Evolutionary conservation across 2,797 vertebrate species (phyloP).

Genomic region (Lindbergichthys nudifrons): DNA sequence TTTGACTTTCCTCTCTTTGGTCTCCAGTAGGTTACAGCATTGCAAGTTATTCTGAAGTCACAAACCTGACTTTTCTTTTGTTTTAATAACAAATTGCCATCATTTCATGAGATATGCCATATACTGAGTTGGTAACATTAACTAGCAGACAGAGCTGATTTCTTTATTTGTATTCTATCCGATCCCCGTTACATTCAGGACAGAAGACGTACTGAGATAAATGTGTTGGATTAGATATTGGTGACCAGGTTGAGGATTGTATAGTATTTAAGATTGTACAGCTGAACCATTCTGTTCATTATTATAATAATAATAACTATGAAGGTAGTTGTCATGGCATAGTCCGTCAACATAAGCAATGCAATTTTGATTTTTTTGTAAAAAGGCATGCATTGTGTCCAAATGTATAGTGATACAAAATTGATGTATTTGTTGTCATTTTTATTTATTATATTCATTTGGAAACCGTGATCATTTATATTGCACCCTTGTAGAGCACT

Average conservation of each 20-base stretch:
- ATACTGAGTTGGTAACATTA: neutral
- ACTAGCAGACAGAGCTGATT: slow-evolving; percentile 11
- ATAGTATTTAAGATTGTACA: slow-evolving; percentile 69
- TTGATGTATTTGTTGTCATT: slow-evolving; percentile 69
- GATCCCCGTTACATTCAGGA: slow-evolving; percentile 5
- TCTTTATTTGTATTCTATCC: neutral
- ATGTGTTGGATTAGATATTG: slow-evolving; percentile 40
- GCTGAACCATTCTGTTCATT: slow-evolving; percentile 60
- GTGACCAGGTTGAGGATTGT: slow-evolving; percentile 69
- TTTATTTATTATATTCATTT: slow-evolving; percentile 75
- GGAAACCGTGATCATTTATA: slow-evolving; percentile 77
- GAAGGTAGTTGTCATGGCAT: slow-evolving; percentile 39
- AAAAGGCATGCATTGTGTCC: slow-evolving; percentile 63
- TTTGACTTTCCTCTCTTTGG: slow-evolving; percentile 65
- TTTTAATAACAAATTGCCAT: slow-evolving; percentile 27
- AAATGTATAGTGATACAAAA: slow-evolving; percentile 55
- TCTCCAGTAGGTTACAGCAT: slow-evolving; percentile 45
- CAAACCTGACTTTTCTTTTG: neutral
- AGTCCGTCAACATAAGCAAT: slow-evolving; percentile 35
- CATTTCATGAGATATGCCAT: slow-evolving; percentile 1
- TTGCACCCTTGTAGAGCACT: slow-evolving; percentile 82
- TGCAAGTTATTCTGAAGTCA: slow-evolving; percentile 21
- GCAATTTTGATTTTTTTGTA: slow-evolving; percentile 59
- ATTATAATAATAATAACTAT: slow-evolving; percentile 50
- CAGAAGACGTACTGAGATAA: slow-evolving; percentile 6